phyloP scores from a whole-genome alignment of 1,140 invertebrate species.

The Listronotus oregonensis region DNA sequence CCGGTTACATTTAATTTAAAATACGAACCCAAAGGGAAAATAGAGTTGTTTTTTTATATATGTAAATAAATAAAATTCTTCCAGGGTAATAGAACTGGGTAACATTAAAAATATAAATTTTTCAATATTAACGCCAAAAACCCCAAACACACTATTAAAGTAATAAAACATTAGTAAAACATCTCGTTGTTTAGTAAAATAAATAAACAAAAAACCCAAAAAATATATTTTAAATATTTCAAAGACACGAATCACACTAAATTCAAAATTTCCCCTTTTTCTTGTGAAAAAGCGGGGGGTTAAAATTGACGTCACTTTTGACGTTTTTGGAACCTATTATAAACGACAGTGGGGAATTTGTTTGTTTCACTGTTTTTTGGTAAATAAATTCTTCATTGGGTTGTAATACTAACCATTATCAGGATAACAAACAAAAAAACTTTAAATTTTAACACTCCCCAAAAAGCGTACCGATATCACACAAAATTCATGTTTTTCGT shows the following conservation, averaged over 20 bases:
- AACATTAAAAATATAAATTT: too few species aligned
- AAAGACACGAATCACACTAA: slow-evolving; percentile 32
- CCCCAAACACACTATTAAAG: neutral
- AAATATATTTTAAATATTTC: slow-evolving; percentile 18
- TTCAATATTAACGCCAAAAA: too few species aligned
- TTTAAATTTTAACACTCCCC: neutral
- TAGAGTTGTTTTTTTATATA: too few species aligned
- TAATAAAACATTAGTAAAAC: too few species aligned
- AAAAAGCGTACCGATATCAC: slow-evolving; percentile 35
- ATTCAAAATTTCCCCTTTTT: slow-evolving; percentile 31
- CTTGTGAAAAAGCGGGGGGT: slow-evolving; percentile 41
- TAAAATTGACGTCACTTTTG: slow-evolving; percentile 49
- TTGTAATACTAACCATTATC: slow-evolving; percentile 33
- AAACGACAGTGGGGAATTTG: slow-evolving; percentile 37
- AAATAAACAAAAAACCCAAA: slow-evolving; percentile 20
- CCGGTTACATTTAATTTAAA: too few species aligned
- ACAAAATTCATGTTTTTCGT: slow-evolving; percentile 28
- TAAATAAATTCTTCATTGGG: neutral
- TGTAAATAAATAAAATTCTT: too few species aligned
- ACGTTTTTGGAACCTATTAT: slow-evolving; percentile 48
- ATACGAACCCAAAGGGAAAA: too few species aligned
- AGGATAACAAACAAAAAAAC: slow-evolving; percentile 14
- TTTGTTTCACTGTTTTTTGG: slow-evolving; percentile 8
- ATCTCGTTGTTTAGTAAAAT: slow-evolving; percentile 4
- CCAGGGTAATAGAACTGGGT: too few species aligned